Conservation (phyloP, 2,797 vertebrate species). For the Vultur gryphus region DNA sequence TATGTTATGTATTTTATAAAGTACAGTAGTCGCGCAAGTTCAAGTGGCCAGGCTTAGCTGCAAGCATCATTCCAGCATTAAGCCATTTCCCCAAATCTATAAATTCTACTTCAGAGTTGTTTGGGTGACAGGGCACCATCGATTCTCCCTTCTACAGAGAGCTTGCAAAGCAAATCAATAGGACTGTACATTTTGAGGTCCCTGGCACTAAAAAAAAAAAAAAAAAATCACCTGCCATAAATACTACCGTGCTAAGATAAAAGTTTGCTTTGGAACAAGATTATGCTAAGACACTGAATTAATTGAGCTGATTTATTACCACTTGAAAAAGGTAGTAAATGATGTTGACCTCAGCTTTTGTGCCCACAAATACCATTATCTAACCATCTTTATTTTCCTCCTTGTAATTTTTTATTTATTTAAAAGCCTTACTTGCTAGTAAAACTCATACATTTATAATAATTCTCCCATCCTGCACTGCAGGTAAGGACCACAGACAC, state of each 20-base stretch:
- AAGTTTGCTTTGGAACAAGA: neutral
- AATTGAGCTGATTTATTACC: neutral
- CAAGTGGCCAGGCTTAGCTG: neutral
- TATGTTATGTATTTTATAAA: neutral
- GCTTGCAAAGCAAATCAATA: constrained; percentile 50
- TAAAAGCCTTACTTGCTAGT: neutral
- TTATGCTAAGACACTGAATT: neutral
- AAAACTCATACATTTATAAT: neutral
- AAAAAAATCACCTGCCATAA: neutral
- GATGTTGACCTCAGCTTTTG: neutral
- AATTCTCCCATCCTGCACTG: neutral
- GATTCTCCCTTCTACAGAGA: constrained; percentile 24
- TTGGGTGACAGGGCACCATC: constrained; percentile 6
- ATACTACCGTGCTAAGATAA: neutral
- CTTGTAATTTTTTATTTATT: neutral
- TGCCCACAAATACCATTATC: neutral
- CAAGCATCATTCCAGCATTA: constrained; percentile 7
- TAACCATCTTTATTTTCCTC: neutral
- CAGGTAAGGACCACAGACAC: neutral
- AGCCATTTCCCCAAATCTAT: constrained; percentile 14
- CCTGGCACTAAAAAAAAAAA: neutral
- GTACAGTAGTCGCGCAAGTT: neutral
- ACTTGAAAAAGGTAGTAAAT: neutral
- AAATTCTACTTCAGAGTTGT: constrained; percentile 18
- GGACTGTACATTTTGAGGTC: neutral